A percentile compares a stretch with the other conserved stretches of the same genome.
Evolutionary conservation across 1,140 invertebrate genomes (phyloP).

Genomic region (Caerostris extrusa): DNA sequence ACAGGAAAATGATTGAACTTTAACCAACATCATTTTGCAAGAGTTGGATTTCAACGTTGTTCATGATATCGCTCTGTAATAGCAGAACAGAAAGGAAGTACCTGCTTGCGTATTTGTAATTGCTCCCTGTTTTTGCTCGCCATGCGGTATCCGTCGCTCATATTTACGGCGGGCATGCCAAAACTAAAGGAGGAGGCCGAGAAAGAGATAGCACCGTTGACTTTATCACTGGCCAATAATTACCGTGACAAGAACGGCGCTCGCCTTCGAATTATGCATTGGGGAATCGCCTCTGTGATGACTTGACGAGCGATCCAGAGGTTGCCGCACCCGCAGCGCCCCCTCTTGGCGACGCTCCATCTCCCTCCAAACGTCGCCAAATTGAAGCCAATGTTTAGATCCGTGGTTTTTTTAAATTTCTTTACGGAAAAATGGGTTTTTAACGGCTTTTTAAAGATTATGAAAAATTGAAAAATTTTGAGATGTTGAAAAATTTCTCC

Average conservation of each 20-base stretch:
- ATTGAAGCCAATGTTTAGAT: neutral
- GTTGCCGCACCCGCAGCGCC: neutral
- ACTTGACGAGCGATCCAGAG: conserved; percentile 75
- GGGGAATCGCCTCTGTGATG: conserved; percentile 76
- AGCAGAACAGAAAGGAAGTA: too few species aligned
- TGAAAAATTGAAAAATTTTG: too few species aligned
- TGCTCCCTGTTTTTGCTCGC: conserved; percentile 60
- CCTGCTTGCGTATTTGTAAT: conserved; percentile 50
- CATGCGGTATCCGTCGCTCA: conserved; percentile 66
- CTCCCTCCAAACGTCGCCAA: neutral
- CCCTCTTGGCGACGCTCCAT: conserved; percentile 36
- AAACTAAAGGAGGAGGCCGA: conserved; percentile 49
- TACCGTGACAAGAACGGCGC: conserved; percentile 76
- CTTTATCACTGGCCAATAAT: conserved; percentile 77
- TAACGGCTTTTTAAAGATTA: too few species aligned
- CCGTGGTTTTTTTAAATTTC: too few species aligned
- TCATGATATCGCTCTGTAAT: too few species aligned
- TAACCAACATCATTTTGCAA: too few species aligned
- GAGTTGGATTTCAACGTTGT: too few species aligned
- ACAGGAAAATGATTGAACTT: too few species aligned
- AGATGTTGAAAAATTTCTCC: too few species aligned
- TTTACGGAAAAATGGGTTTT: too few species aligned
- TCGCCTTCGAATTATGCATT: conserved; percentile 76
- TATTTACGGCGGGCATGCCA: conserved; percentile 74
- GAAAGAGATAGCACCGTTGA: conserved; percentile 73